Percentiles rank a stretch among this genome's conserved stretches.
These are phyloP conservation scores for Eubasilissa splendida DNA, from an alignment of 2,888 invertebrate species.

Conservation along the genomic window DNA sequence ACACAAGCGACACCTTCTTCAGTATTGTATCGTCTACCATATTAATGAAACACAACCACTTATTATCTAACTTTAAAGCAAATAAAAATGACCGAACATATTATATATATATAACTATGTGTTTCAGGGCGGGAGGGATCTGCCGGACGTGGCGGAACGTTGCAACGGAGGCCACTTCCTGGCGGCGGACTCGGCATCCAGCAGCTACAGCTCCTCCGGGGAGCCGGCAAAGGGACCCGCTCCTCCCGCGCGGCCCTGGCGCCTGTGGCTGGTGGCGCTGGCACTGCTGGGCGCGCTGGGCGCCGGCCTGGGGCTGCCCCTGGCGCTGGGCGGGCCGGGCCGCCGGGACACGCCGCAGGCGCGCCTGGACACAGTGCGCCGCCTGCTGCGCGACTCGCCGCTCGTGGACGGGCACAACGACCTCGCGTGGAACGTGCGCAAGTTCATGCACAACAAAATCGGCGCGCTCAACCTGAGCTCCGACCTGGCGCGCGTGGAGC, in stretches of 20 bases:
- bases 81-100: too few relatives aligned
- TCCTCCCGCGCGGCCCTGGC: slow-evolving; percentile 64
- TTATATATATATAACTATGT: too few relatives aligned
- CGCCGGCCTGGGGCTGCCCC: slow-evolving; percentile 74
- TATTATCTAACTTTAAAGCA: too few relatives aligned
- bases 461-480: slow-evolving; percentile 78
- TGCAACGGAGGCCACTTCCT: slow-evolving; percentile 68
- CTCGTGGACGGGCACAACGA: slow-evolving; percentile 89
- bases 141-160: slow-evolving; percentile 72
- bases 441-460: slow-evolving; percentile 88
- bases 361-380: slow-evolving; percentile 77
- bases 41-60: too few relatives aligned
- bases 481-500: slow-evolving; percentile 79
- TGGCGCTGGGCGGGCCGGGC: slow-evolving; percentile 68
- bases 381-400: slow-evolving; percentile 79
- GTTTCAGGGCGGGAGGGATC: slow-evolving; percentile 64
- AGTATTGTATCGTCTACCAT: too few relatives aligned
- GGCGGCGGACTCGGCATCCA: slow-evolving; percentile 67
- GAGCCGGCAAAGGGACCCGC: slow-evolving; percentile 65
- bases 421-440: slow-evolving; percentile 90
- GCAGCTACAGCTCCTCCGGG: slow-evolving; percentile 71
- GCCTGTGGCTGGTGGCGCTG: slow-evolving; percentile 74
- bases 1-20: too few relatives aligned
- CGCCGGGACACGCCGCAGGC: slow-evolving; percentile 74
- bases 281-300: slow-evolving; percentile 74